phyloP scores from a whole-genome alignment of 1,140 invertebrate genomes.

The Muscidifurax raptorellus region DNA sequence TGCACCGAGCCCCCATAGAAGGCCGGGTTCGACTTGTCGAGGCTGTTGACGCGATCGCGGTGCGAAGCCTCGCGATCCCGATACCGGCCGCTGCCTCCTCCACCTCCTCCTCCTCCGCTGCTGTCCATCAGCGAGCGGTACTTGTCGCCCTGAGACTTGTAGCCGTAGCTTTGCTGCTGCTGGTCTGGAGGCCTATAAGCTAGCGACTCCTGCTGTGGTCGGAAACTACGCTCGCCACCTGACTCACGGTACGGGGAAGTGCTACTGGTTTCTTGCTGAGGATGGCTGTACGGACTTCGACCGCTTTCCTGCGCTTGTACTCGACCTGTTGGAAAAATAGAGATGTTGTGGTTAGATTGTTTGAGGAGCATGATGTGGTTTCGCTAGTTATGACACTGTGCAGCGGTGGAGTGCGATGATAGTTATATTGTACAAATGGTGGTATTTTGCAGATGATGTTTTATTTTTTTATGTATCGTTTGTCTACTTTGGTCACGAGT shows the following conservation, averaged over 20 bases:
- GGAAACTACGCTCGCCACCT: conserved; percentile 65
- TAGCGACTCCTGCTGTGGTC: conserved; percentile 69
- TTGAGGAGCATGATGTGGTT: background rate
- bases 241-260: conserved; percentile 69
- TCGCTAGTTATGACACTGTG: background rate
- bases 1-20: conserved; percentile 67
- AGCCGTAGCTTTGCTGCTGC: conserved; percentile 60
- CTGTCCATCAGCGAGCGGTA: conserved; percentile 69
- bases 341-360: background rate
- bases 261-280: conserved; percentile 53
- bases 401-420: background rate
- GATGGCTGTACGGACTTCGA: conserved; percentile 64
- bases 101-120: background rate
- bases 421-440: background rate
- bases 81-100: conserved; percentile 59
- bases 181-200: conserved; percentile 51
- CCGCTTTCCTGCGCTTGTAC: conserved; percentile 57
- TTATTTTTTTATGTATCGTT: background rate
- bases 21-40: conserved; percentile 69
- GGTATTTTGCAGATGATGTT: background rate
- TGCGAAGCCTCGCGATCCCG: conserved; percentile 58
- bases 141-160: conserved; percentile 68
- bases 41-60: conserved; percentile 71
- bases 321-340: background rate
- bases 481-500: background rate